Conservation (phyloP, 2,797 vertebrate genomes). For the Cephalopachus bancanus region DNA sequence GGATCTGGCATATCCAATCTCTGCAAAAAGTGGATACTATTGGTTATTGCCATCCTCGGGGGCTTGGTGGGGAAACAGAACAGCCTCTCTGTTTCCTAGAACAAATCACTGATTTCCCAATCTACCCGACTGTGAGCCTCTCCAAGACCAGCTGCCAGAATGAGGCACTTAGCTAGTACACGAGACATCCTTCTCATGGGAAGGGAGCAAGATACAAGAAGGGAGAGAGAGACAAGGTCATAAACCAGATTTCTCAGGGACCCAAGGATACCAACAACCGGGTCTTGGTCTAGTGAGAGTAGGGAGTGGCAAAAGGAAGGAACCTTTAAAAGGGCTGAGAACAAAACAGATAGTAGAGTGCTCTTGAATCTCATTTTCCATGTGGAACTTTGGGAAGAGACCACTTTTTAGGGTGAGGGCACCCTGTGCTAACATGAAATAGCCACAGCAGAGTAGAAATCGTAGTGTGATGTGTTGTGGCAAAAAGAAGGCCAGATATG, state of each 20-base stretch:
- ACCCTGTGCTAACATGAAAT: neutral
- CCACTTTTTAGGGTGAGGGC: neutral
- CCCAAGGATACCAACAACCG: neutral
- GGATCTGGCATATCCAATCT: neutral
- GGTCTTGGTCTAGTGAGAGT: neutral
- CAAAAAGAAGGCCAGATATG: neutral
- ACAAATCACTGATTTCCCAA: neutral
- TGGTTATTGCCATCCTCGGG: neutral
- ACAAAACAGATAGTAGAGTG: neutral
- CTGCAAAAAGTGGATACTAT: neutral
- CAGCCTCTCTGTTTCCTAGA: neutral
- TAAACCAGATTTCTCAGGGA: conserved; percentile 48
- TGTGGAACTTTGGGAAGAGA: neutral
- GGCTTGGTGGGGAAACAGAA: conserved; percentile 25
- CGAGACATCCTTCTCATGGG: neutral
- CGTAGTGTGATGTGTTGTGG: neutral
- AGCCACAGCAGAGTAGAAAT: neutral
- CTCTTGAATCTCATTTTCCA: neutral
- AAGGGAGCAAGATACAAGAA: neutral
- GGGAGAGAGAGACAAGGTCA: neutral
- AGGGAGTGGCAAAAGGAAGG: neutral
- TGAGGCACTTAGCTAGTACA: neutral
- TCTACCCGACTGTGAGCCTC: neutral
- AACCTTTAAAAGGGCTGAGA: neutral
- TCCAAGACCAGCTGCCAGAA: neutral